Percentiles rank a stretch among this genome's conserved stretches.
phyloP scores from a whole-genome alignment of 2,113 vertebrate species.

The Chiloscyllium plagiosum region DNA sequence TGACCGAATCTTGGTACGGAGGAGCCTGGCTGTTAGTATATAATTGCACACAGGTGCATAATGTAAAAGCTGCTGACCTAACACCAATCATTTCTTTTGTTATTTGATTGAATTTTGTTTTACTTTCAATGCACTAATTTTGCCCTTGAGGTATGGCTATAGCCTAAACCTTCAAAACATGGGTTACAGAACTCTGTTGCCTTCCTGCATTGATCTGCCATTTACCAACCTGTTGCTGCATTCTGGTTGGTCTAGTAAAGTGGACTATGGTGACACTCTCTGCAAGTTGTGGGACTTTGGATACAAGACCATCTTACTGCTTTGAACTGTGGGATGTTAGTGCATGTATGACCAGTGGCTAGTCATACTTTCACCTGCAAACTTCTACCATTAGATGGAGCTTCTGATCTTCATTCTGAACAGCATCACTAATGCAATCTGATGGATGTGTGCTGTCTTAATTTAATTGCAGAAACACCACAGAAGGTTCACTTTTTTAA shows the following conservation, averaged over 20 bases:
- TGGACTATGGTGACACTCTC: not conserved
- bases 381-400: not conserved
- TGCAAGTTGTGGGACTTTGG: not conserved
- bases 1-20: too few relatives aligned
- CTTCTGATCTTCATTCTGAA: not conserved
- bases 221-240: not conserved
- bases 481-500: not conserved
- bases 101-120: too few relatives aligned
- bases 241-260: not conserved
- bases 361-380: not conserved
- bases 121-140: too few relatives aligned
- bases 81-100: too few relatives aligned
- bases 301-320: not conserved
- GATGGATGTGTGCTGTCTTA: not conserved
- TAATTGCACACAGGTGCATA: too few relatives aligned
- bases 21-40: too few relatives aligned
- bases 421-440: not conserved
- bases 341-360: not conserved
- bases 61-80: too few relatives aligned
- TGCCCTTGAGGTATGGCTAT: too few relatives aligned
- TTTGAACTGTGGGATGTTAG: not conserved
- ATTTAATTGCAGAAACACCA: not conserved
- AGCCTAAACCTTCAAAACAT: too few relatives aligned
- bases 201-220: not conserved
- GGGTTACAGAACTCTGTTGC: not conserved